Base-by-base conservation (phyloP, 2,113 vertebrate species). In the Chloropsis hardwickii region DNA sequence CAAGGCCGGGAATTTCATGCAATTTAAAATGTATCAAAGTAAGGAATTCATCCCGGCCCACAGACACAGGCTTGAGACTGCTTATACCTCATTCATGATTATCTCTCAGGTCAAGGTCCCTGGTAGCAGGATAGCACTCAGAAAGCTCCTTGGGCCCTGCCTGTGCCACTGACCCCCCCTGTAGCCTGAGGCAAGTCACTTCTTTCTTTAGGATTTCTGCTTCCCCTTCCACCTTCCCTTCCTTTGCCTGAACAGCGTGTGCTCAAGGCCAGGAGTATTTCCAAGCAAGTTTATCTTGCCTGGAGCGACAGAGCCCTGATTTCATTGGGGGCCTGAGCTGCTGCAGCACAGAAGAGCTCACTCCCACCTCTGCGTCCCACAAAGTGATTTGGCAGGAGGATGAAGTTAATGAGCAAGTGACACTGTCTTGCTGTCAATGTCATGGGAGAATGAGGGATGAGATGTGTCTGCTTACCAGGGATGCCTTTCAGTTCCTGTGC, bases 1-100 rank as follows among this genome's bases (percentile, higher is more conserved):
- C 61, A 61, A 89, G 81, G 14, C 11, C 56, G 21, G 37, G 57
- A 94, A 44, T 77, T 91, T 19, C 5, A 12, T 2, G 17, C 58
- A 37, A 62, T 60, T 86, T 81, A 74, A 94, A 97, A 97, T 95
- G 64, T 74, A 78, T 95, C 92, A 88, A 88, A 95, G 64, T 27
- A 71, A 70, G 61, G 83, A 92, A 51, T 88, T 66, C 40, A 4
- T 48, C 64, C 76, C 8, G 2, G 67, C 60, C 69, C 60, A 51
- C 47, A 88, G 71, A 73, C 58, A 86, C 19, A 33, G 72, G 27
- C 50, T 70, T 16, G 58, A 61, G 45, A 27, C 42, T 83, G 74
- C 76, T 86, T 67, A 53, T 44, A 27, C 77, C 79, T 89, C 73
- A 29, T 60, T 87, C 61, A 45, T 72, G 81, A 56, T 92, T 74